Conservation (phyloP, 2,888 invertebrate genomes). For the Yponomeuta sedellus region DNA sequence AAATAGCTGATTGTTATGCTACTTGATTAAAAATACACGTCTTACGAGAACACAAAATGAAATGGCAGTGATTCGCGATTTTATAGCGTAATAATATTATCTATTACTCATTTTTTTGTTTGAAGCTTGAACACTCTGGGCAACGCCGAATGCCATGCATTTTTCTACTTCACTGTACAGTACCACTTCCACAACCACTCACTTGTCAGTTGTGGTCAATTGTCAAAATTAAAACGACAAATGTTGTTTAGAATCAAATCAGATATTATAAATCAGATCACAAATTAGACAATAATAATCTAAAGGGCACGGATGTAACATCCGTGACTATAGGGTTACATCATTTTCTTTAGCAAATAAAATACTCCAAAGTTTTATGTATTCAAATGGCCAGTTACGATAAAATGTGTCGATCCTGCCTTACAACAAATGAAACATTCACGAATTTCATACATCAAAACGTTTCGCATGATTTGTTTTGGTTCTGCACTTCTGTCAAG, state of each 20-base stretch:
- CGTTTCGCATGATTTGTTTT: slow-evolving; percentile 50
- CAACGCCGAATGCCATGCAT: no score
- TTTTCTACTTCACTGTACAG: neutral
- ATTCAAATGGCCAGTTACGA: slow-evolving; percentile 29
- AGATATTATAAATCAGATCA: no score
- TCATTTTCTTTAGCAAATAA: neutral
- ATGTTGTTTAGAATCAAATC: neutral
- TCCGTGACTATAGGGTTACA: no score
- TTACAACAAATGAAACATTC: slow-evolving; percentile 45
- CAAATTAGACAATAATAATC: no score
- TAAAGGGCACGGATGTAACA: no score
- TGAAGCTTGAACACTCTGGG: no score
- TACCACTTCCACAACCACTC: neutral
- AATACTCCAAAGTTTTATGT: neutral
- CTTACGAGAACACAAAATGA: no score
- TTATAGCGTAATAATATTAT: no score
- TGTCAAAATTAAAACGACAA: neutral
- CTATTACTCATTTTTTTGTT: no score
- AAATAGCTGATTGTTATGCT: no score
- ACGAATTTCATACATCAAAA: slow-evolving; percentile 47
- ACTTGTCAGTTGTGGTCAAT: neutral
- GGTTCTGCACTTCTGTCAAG: slow-evolving; percentile 62
- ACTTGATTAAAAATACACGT: no score
- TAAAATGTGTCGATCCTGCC: slow-evolving; percentile 58
- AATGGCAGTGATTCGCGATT: no score